Conservation (phyloP, 2,113 vertebrate genomes). For the Apus apus region DNA sequence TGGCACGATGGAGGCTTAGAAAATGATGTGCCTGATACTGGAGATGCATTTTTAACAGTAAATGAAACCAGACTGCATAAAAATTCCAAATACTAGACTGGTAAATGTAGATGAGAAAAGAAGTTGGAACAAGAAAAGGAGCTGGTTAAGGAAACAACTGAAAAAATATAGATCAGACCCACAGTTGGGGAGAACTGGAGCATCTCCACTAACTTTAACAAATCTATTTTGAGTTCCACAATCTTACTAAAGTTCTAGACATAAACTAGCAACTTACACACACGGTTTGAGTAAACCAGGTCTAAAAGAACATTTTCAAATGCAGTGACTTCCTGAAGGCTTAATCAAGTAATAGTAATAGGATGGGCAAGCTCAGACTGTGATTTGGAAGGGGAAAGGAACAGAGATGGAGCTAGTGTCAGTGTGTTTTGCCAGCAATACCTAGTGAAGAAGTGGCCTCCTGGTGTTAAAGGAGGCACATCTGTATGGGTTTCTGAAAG, state of each 20-base stretch:
- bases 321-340: background rate
- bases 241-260: background rate
- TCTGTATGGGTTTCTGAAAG: background rate
- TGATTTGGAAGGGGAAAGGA: background rate
- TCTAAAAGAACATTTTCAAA: background rate
- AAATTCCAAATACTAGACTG: slow-evolving; percentile 30
- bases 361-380: background rate
- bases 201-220: background rate
- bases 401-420: background rate
- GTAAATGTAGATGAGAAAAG: slow-evolving; percentile 22
- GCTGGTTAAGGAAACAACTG: background rate
- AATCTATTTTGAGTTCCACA: background rate
- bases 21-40: slow-evolving; percentile 13
- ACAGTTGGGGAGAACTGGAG: background rate
- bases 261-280: background rate
- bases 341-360: background rate
- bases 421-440: background rate
- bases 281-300: background rate
- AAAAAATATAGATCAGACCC: background rate
- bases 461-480: background rate
- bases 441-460: background rate
- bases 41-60: slow-evolving; percentile 53
- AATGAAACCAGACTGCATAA: slow-evolving; percentile 41
- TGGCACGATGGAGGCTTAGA: slow-evolving; percentile 36
- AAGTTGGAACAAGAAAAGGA: background rate